phyloP scores from a whole-genome alignment of 2,797 vertebrate genomes.

The Vespertilio murinus region DNA sequence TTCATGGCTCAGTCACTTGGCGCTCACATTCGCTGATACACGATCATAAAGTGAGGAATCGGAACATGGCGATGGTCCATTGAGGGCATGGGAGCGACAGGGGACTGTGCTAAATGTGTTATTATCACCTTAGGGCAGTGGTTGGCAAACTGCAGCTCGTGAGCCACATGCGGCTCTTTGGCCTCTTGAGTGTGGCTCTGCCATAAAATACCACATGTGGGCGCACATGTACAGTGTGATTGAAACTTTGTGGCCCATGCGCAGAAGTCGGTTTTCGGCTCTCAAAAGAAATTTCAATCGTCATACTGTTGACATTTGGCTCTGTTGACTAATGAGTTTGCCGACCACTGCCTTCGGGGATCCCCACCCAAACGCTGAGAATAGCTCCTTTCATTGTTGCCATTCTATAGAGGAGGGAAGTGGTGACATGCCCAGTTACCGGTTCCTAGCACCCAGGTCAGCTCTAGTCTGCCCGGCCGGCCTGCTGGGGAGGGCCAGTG shows the following conservation, averaged over 20 bases:
- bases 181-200: too few species aligned
- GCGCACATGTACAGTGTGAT: too few species aligned
- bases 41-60: background rate
- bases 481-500: background rate
- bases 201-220: too few species aligned
- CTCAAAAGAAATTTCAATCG: too few species aligned
- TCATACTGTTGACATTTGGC: too few species aligned
- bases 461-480: background rate
- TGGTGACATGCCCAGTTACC: background rate
- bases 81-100: background rate
- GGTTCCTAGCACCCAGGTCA: background rate
- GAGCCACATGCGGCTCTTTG: too few species aligned
- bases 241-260: too few species aligned
- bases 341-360: too few species aligned
- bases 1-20: rapidly evolving
- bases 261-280: too few species aligned
- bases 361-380: background rate
- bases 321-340: too few species aligned
- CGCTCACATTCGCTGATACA: background rate
- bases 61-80: rapidly evolving
- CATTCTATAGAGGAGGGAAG: background rate
- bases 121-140: background rate
- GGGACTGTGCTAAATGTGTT: background rate
- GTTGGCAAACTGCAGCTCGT: too few species aligned
- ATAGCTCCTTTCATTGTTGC: background rate